Evolutionary conservation across 2,888 invertebrate genomes (phyloP).

Genomic region (Nomada goodeniana): DNA sequence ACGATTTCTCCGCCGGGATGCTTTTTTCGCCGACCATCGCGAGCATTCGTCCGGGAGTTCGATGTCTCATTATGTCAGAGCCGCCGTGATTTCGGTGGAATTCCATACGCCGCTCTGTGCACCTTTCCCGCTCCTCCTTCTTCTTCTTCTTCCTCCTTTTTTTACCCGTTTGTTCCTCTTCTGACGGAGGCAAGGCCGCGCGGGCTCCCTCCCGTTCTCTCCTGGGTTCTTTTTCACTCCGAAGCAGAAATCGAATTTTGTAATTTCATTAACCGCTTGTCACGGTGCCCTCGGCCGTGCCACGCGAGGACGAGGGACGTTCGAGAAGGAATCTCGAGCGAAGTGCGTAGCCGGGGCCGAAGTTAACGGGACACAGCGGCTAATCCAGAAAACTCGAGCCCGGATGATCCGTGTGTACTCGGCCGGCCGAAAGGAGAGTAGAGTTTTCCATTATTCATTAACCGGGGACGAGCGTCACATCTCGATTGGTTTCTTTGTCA

Average conservation of each 20-base stretch:
- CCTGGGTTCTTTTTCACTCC: not conserved
- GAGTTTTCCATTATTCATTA: conserved; percentile 74
- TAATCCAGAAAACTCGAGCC: conserved; percentile 75
- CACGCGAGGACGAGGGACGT: too few relatives aligned
- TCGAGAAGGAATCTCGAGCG: too few relatives aligned
- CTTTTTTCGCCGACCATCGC: not conserved
- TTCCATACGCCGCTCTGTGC: conserved; percentile 37
- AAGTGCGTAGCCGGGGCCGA: not conserved
- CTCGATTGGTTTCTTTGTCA: conserved; percentile 67
- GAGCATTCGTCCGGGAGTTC: conserved; percentile 57
- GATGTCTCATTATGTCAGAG: conserved; percentile 73
- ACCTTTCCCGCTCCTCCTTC: conserved; percentile 24
- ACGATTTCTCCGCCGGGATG: conserved; percentile 32
- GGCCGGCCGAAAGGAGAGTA: conserved; percentile 47
- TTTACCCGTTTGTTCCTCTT: not conserved
- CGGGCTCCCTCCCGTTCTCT: not conserved
- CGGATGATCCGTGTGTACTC: conserved; percentile 35
- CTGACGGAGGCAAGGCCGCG: conserved; percentile 19
- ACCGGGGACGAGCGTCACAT: conserved; percentile 66
- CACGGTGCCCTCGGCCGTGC: too few relatives aligned
- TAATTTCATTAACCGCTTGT: not conserved
- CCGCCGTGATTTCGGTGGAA: conserved; percentile 61
- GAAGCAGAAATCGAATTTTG: not conserved
- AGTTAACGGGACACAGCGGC: conserved; percentile 68
- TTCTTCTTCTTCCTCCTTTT: not conserved